Evolutionary conservation across 1,140 invertebrate species (phyloP).

Genomic region (Scaptomyza montana): DNA sequence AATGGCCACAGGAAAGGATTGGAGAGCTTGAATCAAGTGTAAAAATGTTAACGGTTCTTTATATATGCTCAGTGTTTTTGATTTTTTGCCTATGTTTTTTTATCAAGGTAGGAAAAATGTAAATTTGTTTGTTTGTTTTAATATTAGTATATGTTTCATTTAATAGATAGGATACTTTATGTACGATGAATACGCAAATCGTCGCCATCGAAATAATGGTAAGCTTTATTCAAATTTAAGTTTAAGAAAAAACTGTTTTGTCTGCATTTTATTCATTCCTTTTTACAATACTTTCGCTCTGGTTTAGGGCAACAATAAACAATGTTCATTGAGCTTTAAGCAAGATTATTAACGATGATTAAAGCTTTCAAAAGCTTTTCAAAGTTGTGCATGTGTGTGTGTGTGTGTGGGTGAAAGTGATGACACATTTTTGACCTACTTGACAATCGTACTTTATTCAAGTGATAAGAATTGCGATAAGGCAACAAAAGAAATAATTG

Average conservation of each 20-base stretch:
- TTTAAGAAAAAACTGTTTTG: too few relatives aligned
- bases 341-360: neutral
- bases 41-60: conserved; percentile 37
- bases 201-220: neutral
- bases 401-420: neutral
- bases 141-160: neutral
- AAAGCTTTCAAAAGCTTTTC: neutral
- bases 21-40: neutral
- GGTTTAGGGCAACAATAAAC: too few relatives aligned
- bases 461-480: neutral
- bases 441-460: neutral
- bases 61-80: conserved; percentile 23
- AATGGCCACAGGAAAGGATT: conserved; percentile 15
- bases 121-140: neutral
- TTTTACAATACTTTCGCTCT: too few relatives aligned
- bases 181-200: neutral
- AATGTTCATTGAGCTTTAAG: neutral
- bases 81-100: neutral
- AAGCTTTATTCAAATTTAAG: neutral
- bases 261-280: too few relatives aligned
- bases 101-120: conserved; percentile 35
- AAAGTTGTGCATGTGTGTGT: neutral
- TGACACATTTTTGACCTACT: neutral
- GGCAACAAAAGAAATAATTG: too few relatives aligned
- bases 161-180: conserved; percentile 11